Base-by-base conservation (phyloP, 1,140 invertebrate species). In the Temnothorax nylanderi region DNA sequence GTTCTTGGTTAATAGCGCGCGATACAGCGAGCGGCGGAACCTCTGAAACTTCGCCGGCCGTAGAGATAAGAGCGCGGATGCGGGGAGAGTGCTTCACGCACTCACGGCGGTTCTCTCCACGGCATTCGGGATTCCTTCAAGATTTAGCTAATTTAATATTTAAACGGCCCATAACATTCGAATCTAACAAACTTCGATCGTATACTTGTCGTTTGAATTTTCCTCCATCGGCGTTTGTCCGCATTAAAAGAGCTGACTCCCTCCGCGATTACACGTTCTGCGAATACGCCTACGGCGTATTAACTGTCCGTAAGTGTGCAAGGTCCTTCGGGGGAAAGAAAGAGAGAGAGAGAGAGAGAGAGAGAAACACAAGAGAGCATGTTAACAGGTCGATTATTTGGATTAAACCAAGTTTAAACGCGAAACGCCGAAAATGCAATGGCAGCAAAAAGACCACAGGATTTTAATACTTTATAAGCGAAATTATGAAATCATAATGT, bases 1-100 rank as follows among this genome's bases (percentile, higher is more conserved):
- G 91, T 89, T 92, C 92, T 89, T 90, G 90, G 92, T 92, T 93
- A 92, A 92, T 92, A 92, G 90, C 88, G 82, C 34, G 80, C 85
- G 78, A 91, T 91, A 87, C 76, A 64, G 85, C 47, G 86, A 67
- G 41, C 84, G 72, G 64, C 84, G 81, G 75, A 58, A 51, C 76
- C 87, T 88, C 88, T 88, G 88, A 88, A 90, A 88, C 72, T 91
- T 69, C 51, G 26, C 41, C 37, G 60, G n/a, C 44, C 16, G 58
- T 60, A 32, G 69, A 90, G 89, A 91, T 90, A 91, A 91, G 87
- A 60, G n/a, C 26, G 65, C 49, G 44, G 62, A 41, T 13, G 51
- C 41, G 56, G 60, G 54, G 65, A 60, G 84, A 88, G 69, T 82
- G 76, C 56, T 62, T 74, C 67, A 41, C 85, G 34, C 64, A 71